These are phyloP conservation scores for Coelogynopora nodosa DNA, from an alignment of 2,888 invertebrate species.

Conservation along the genomic window DNA sequence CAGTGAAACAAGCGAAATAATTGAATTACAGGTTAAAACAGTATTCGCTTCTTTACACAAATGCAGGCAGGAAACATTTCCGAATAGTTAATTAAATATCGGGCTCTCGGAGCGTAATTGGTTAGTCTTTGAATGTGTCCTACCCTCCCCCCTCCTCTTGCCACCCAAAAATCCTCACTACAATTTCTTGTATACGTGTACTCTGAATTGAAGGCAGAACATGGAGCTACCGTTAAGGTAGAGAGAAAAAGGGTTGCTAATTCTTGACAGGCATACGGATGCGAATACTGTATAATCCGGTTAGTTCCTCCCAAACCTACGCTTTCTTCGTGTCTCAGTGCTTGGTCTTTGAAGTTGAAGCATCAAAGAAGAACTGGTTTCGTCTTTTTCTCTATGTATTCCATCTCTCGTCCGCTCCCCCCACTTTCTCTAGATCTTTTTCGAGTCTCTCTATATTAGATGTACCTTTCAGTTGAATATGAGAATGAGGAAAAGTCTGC, in stretches of 20 bases:
- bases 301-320: not conserved
- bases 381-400: not conserved
- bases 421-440: not conserved
- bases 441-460: not conserved
- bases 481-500: no score
- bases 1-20: not conserved
- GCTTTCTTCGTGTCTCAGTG: not conserved
- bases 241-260: no score
- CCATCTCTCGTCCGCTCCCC: not conserved
- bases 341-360: not conserved
- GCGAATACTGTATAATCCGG: not conserved
- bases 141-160: not conserved
- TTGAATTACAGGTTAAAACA: not conserved
- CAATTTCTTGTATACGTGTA: no score
- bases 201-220: no score
- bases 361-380: not conserved
- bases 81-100: not conserved
- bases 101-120: not conserved
- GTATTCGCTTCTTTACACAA: not conserved
- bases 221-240: no score
- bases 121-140: not conserved
- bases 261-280: not conserved
- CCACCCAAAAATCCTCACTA: no score
- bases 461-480: not conserved
- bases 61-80: not conserved